phyloP scores from a whole-genome alignment of 2,113 vertebrate genomes.

The Nannobrachium achirus region DNA sequence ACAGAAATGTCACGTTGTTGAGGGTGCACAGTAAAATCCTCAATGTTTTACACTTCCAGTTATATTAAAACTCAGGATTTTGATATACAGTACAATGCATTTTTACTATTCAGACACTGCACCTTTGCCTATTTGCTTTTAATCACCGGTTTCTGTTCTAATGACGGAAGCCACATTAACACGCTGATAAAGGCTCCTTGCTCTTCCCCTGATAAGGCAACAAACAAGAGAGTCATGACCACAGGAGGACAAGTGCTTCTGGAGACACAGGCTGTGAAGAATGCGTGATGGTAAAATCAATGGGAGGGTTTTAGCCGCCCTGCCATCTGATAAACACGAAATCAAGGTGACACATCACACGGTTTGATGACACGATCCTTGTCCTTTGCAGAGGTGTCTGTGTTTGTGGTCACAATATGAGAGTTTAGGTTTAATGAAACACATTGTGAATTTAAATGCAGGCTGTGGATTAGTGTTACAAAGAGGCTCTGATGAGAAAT shows the following conservation, averaged over 20 bases:
- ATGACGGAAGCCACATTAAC: conserved; percentile 52
- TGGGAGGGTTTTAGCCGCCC: conserved; percentile 20
- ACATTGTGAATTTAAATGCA: not conserved
- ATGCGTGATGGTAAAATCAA: conserved; percentile 41
- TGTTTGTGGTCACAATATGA: not conserved
- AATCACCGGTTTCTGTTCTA: conserved; percentile 26
- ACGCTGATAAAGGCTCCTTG: conserved; percentile 26
- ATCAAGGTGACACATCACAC: not conserved
- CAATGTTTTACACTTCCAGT: too few species aligned
- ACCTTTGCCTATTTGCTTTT: conserved; percentile 25
- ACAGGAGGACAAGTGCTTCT: conserved; percentile 9
- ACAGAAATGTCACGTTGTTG: not conserved
- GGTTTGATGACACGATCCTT: not conserved
- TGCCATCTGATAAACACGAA: not conserved
- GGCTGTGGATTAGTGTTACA: not conserved
- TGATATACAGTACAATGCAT: conserved; percentile 4
- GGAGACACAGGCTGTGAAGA: conserved; percentile 38
- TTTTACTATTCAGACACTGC: conserved; percentile 39
- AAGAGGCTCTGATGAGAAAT: conserved; percentile 2
- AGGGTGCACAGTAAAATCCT: too few species aligned
- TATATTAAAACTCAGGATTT: too few species aligned
- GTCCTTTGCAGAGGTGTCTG: not conserved
- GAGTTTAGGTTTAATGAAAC: not conserved
- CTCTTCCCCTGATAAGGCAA: conserved; percentile 44
- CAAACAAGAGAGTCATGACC: conserved; percentile 43